Percentiles rank a stretch among this genome's conserved stretches.
These are phyloP conservation scores for Spodoptera exigua DNA, from an alignment of 2,888 invertebrate genomes.

Conservation along the genomic window DNA sequence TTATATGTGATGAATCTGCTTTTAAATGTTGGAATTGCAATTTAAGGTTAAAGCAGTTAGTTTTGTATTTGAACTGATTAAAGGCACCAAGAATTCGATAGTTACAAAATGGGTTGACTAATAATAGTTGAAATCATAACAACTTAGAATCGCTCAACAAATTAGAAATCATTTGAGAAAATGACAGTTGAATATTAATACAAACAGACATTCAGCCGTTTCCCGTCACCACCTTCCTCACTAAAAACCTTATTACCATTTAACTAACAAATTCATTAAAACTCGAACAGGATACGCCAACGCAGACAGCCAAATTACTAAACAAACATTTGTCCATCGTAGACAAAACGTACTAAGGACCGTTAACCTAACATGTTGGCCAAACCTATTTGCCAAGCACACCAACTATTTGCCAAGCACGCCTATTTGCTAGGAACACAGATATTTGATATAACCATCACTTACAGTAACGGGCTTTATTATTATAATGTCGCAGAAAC, in stretches of 20 bases:
- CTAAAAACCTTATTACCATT: no score
- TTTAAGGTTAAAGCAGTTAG: no score
- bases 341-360: conserved; percentile 45
- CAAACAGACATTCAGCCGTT: no score
- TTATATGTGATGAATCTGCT: background rate
- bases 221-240: no score
- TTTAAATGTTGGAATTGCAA: no score
- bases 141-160: no score
- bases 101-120: no score
- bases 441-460: conserved; percentile 70
- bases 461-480: conserved; percentile 64
- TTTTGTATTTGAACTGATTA: no score
- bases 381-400: conserved; percentile 47
- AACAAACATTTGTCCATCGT: conserved; percentile 55
- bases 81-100: no score
- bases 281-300: conserved; percentile 58
- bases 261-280: conserved; percentile 33
- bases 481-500: conserved; percentile 66
- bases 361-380: conserved; percentile 61
- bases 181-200: no score
- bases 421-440: conserved; percentile 54
- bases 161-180: no score
- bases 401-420: conserved; percentile 47
- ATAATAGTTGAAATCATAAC: no score
- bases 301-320: conserved; percentile 25